Percentiles rank a stretch among this genome's conserved stretches.
These are phyloP conservation scores for Flabesymbios commensalis DNA, from an alignment of 2,888 invertebrate genomes.

Conservation along the genomic window DNA sequence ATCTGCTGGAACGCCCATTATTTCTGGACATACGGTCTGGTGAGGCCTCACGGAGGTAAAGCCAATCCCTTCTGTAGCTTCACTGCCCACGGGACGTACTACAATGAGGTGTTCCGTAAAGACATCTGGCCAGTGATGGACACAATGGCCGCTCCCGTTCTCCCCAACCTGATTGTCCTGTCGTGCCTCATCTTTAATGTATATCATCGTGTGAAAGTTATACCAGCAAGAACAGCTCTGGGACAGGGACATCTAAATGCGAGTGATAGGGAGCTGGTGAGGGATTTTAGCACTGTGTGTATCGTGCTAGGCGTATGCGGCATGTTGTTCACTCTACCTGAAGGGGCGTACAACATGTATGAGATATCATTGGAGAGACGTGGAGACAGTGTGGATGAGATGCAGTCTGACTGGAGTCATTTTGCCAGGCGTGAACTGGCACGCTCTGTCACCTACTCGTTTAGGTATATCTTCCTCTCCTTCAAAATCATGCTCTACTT, in stretches of 20 bases:
- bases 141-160: conserved; percentile 35
- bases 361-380: conserved; percentile 1
- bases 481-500: neutral
- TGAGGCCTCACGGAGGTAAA: conserved; percentile 26
- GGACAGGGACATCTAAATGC: neutral
- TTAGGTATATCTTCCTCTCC: neutral
- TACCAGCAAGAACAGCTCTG: neutral
- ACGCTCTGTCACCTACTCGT: neutral
- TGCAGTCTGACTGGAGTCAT: neutral
- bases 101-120: conserved; percentile 36
- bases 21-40: conserved; percentile 54
- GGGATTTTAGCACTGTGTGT: neutral
- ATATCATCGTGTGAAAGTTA: neutral
- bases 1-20: conserved; percentile 51
- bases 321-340: conserved; percentile 4
- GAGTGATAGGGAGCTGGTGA: neutral
- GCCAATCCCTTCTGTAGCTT: conserved; percentile 29
- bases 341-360: neutral
- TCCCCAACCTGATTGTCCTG: conserved; percentile 39
- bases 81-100: neutral
- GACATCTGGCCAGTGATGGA: conserved; percentile 46
- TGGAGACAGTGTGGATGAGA: neutral
- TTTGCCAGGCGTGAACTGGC: neutral
- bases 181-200: neutral
- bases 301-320: neutral